phyloP scores from a whole-genome alignment of 2,888 invertebrate genomes.

The Petrolisthes cinctipes region DNA sequence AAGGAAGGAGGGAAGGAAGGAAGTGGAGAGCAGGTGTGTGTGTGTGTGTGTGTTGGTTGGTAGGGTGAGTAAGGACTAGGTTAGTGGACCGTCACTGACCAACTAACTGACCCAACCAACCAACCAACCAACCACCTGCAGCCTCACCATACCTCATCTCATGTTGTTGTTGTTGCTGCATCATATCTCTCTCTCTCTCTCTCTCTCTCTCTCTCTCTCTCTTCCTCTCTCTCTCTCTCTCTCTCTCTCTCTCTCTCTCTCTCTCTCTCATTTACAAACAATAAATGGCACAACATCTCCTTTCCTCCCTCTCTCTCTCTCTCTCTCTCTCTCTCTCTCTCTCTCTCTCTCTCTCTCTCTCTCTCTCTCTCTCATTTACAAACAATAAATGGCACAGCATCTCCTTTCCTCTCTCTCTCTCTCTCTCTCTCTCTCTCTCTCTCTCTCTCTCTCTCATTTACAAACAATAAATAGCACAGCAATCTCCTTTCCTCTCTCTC shows the following conservation, averaged over 20 bases:
- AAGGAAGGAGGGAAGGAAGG: background rate
- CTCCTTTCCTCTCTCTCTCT: too few relatives aligned
- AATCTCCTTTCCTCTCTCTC: background rate
- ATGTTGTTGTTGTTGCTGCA: too few relatives aligned
- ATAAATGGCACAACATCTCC: too few relatives aligned
- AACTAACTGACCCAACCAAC: background rate
- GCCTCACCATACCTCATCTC: too few relatives aligned
- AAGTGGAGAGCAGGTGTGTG: background rate
- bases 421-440: background rate
- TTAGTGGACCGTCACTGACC: background rate
- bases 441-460: background rate
- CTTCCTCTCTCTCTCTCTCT: background rate
- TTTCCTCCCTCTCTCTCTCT: background rate
- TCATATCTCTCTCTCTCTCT: background rate
- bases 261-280: background rate
- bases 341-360: background rate
- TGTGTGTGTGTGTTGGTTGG: background rate
- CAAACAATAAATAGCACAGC: background rate
- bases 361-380: background rate
- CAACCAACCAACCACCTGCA: too few relatives aligned
- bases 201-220: constrained; percentile 1
- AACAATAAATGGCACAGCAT: background rate
- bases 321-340: background rate
- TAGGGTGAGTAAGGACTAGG: background rate
- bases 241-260: background rate